phyloP scores from a whole-genome alignment of 2,797 vertebrate species.

The Taenioides sp. region DNA sequence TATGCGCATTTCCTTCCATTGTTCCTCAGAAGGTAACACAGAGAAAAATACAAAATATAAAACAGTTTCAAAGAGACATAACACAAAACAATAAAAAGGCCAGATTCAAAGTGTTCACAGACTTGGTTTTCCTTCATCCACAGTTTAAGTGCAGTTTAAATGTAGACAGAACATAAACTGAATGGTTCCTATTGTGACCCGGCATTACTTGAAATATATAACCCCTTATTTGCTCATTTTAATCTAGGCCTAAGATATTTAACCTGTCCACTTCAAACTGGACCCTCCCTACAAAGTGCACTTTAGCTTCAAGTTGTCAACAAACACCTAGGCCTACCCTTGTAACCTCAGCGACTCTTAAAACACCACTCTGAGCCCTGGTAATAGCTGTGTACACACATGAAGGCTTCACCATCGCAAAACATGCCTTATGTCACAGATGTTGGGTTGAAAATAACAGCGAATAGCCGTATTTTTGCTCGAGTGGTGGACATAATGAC shows the following conservation, averaged over 20 bases:
- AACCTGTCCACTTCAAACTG: constrained; percentile 42
- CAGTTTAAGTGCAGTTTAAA: too few species aligned
- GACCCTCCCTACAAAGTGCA: constrained; percentile 64
- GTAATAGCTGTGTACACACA: constrained; percentile 24
- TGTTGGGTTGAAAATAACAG: constrained; percentile 1
- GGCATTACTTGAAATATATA: too few species aligned
- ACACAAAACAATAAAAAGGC: too few species aligned
- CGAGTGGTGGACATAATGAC: constrained; percentile 25
- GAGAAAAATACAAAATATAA: too few species aligned
- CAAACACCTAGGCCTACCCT: constrained; percentile 60
- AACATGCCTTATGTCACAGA: constrained; percentile 29
- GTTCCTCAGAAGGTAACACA: too few species aligned
- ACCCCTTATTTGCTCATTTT: neutral
- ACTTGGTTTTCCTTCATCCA: too few species aligned
- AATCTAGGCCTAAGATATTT: constrained; percentile 25
- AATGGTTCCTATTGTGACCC: too few species aligned
- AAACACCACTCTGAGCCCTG: constrained; percentile 33
- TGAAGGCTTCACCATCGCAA: neutral
- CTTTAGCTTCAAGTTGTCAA: constrained; percentile 60
- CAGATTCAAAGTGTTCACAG: too few species aligned
- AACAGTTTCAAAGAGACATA: too few species aligned
- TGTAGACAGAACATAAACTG: too few species aligned
- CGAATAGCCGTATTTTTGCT: constrained; percentile 25
- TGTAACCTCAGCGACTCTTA: constrained; percentile 31
- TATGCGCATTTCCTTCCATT: too few species aligned